Evolutionary conservation across 2,888 invertebrate species (phyloP).

Genomic region (Psylliodes chrysocephalus): DNA sequence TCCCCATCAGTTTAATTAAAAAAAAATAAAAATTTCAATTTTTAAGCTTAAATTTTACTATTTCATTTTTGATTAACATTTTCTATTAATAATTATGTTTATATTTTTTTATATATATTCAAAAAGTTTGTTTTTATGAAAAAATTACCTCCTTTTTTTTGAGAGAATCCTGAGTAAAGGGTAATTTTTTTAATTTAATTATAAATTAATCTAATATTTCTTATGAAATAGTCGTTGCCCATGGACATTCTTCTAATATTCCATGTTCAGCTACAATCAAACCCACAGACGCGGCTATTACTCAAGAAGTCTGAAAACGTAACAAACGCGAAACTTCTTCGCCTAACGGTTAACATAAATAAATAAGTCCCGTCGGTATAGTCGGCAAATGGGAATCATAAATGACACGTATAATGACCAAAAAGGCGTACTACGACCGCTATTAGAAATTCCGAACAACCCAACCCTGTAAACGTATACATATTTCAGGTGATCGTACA

Average conservation of each 20-base stretch:
- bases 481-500: background rate
- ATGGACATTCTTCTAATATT: background rate
- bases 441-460: slow-evolving; percentile 13
- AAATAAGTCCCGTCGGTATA: slow-evolving; percentile 8
- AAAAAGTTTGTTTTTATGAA: no score
- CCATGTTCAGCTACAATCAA: background rate
- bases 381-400: slow-evolving; percentile 6
- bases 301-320: background rate
- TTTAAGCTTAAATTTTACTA: no score
- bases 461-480: background rate
- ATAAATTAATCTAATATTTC: no score
- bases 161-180: no score
- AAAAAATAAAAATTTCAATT: no score
- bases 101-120: no score
- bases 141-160: no score
- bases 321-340: background rate
- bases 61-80: no score
- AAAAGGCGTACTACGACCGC: background rate
- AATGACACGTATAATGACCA: slow-evolving; percentile 6
- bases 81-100: no score
- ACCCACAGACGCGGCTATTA: background rate
- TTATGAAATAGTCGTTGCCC: no score
- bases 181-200: no score
- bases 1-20: no score
- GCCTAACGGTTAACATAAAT: slow-evolving; percentile 5